These are phyloP conservation scores for Scaptodrosophila lebanonensis DNA, from an alignment of 1,140 invertebrate species.

Conservation along the genomic window DNA sequence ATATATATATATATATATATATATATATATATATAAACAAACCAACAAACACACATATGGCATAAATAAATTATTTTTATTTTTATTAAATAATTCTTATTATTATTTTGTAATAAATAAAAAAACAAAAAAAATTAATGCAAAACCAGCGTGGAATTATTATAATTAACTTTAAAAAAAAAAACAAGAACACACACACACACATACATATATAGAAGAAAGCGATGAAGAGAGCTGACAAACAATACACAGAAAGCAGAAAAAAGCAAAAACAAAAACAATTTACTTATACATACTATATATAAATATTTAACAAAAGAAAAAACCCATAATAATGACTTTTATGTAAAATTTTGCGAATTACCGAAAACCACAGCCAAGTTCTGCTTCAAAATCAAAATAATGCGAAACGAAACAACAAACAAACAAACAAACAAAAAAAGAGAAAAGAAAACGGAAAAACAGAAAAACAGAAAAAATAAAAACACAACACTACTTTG, in stretches of 20 bases:
- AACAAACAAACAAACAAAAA: slow-evolving; percentile 10
- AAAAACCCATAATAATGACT: no score
- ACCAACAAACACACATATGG: slow-evolving; percentile 56
- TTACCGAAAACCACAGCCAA: no score
- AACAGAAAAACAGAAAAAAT: slow-evolving; percentile 2
- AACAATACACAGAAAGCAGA: slow-evolving; percentile 23
- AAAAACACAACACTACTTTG: slow-evolving; percentile 19
- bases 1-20: slow-evolving; percentile 30
- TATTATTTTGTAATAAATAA: slow-evolving; percentile 68
- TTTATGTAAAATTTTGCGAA: no score
- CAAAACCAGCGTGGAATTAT: slow-evolving; percentile 6
- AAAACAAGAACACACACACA: slow-evolving; percentile 10
- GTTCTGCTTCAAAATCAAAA: no score
- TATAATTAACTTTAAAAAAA: slow-evolving; percentile 5
- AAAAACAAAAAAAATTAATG: slow-evolving; percentile 19
- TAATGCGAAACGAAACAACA: no score
- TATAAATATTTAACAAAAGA: slow-evolving; percentile 46
- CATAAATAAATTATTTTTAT: slow-evolving; percentile 72
- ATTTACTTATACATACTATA: no score
- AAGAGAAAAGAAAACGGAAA: slow-evolving; percentile 6
- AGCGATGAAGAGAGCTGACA: slow-evolving; percentile 13
- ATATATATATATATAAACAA: slow-evolving; percentile 33
- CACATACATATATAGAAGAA: slow-evolving; percentile 5
- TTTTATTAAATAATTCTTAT: slow-evolving; percentile 67
- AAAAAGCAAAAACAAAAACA: no score